Percentiles rank a stretch among this genome's conserved stretches.
Evolutionary conservation across 2,113 vertebrate genomes (phyloP).

Genomic region (Oreochromis niloticus): DNA sequence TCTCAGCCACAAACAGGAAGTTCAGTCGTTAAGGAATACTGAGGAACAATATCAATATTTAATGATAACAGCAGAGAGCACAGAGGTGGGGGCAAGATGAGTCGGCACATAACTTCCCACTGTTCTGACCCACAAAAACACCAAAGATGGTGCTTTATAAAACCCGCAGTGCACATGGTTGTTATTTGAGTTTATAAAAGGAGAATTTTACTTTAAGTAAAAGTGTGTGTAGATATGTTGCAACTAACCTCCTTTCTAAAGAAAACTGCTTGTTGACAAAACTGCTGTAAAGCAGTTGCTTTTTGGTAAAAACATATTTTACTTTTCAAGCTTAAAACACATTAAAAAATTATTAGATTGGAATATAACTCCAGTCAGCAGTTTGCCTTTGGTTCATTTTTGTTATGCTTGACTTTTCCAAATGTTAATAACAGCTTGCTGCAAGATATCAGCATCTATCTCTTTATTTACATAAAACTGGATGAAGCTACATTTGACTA

Average conservation of each 20-base stretch:
- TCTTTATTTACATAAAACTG: neutral
- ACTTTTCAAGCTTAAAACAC: neutral
- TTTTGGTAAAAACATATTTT: neutral
- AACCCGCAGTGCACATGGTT: neutral
- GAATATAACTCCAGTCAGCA: neutral
- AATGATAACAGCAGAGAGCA: conserved; percentile 11
- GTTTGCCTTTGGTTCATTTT: neutral
- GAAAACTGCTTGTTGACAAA: neutral
- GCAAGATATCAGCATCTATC: neutral
- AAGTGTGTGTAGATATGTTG: neutral
- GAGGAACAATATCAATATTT: conserved; percentile 34
- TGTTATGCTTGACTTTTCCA: neutral
- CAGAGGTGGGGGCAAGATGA: conserved; percentile 4
- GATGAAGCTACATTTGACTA: neutral
- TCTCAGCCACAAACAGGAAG: conserved; percentile 20
- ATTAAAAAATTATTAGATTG: neutral
- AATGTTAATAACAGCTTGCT: neutral
- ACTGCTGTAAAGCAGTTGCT: neutral
- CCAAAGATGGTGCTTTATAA: neutral
- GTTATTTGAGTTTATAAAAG: neutral
- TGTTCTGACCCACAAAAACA: conserved; percentile 22
- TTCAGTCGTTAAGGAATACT: neutral
- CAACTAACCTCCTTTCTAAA: neutral
- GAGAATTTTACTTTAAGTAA: neutral
- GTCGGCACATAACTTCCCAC: neutral